Percentiles rank a stretch among this genome's conserved stretches.
These are phyloP conservation scores for Pogoniulus pusillus DNA, from an alignment of 2,797 vertebrate species.

Conservation along the genomic window DNA sequence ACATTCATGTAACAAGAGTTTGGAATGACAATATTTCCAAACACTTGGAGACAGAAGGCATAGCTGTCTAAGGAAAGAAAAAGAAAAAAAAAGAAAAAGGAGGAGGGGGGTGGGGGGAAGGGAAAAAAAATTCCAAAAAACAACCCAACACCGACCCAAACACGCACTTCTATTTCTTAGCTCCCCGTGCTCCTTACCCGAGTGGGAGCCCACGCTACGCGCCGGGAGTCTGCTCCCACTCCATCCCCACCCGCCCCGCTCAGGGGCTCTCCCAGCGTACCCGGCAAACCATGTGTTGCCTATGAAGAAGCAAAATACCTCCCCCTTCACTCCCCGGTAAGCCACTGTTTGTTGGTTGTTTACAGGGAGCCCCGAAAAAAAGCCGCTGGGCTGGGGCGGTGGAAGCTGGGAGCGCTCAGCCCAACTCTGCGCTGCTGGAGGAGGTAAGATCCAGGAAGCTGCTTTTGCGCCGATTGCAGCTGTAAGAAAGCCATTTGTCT, in stretches of 20 bases:
- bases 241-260: neutral
- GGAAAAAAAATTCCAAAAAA: too few species aligned
- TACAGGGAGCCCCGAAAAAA: slow-evolving; percentile 68
- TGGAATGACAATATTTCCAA: slow-evolving; percentile 69
- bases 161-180: slow-evolving; percentile 37
- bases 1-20: slow-evolving; percentile 73
- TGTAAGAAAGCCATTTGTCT: slow-evolving; percentile 3
- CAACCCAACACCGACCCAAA: neutral
- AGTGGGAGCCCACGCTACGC: slow-evolving; percentile 34
- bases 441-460: slow-evolving; percentile 70
- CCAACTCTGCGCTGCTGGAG: slow-evolving; percentile 26
- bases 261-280: neutral
- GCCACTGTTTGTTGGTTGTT: slow-evolving; percentile 73
- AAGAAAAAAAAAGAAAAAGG: accelerated
- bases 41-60: slow-evolving; percentile 60
- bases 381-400: slow-evolving; percentile 24
- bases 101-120: too few species aligned
- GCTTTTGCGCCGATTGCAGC: neutral
- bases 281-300: neutral
- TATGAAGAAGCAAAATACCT: slow-evolving; percentile 32
- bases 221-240: neutral
- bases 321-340: slow-evolving; percentile 46
- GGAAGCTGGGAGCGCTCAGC: slow-evolving; percentile 36
- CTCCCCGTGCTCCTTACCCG: slow-evolving; percentile 1
- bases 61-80: neutral